Conservation (phyloP, 2,888 invertebrate species). For the Perdita meconis region DNA sequence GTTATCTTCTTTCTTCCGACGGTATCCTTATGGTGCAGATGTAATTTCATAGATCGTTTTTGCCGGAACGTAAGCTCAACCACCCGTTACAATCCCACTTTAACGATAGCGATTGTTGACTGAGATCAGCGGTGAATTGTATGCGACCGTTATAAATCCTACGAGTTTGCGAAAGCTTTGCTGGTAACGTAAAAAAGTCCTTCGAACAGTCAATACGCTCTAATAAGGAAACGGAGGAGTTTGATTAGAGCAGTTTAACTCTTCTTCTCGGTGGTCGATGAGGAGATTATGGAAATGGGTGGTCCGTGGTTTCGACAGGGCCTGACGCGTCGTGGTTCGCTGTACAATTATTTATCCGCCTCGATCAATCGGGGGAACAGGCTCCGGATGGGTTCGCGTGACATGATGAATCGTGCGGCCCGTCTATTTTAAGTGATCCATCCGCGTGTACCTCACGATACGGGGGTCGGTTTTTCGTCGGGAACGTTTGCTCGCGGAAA, state of each 20-base stretch:
- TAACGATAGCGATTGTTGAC: not conserved
- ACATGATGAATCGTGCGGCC: constrained; percentile 66
- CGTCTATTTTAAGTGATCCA: constrained; percentile 62
- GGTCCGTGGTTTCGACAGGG: too few relatives aligned
- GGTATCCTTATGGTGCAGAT: constrained; percentile 26
- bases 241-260: too few relatives aligned
- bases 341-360: constrained; percentile 55
- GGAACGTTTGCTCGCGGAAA: not conserved
- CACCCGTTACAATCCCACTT: not conserved
- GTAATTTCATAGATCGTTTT: constrained; percentile 2
- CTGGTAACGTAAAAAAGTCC: too few relatives aligned
- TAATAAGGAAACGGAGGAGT: too few relatives aligned
- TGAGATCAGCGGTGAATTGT: too few relatives aligned
- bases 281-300: too few relatives aligned
- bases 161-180: too few relatives aligned
- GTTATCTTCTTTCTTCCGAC: constrained; percentile 24
- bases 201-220: too few relatives aligned
- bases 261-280: too few relatives aligned
- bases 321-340: not conserved
- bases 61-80: not conserved
- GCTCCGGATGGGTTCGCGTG: constrained; percentile 35
- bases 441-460: constrained; percentile 56
- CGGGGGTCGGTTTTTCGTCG: not conserved
- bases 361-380: constrained; percentile 49
- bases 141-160: too few relatives aligned